These are phyloP conservation scores for Helogale parvula DNA, from an alignment of 2,113 vertebrate species.

Conservation along the genomic window DNA sequence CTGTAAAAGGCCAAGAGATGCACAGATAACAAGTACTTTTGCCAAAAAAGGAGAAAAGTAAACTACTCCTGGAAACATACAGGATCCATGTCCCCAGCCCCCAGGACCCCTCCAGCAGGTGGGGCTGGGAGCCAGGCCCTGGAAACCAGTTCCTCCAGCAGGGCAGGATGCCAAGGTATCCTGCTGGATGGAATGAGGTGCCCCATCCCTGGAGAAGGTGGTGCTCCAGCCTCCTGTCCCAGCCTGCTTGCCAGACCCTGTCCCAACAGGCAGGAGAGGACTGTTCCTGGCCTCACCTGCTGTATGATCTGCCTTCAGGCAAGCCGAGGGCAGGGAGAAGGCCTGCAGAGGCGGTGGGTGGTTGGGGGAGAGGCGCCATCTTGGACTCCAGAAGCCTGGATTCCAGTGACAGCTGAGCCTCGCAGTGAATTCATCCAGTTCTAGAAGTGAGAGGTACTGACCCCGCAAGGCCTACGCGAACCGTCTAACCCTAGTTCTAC, in stretches of 20 bases:
- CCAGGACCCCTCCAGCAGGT: background rate
- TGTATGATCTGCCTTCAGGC: constrained; percentile 8
- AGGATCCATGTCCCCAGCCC: background rate
- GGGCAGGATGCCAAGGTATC: constrained; percentile 50
- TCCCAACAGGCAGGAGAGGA: constrained; percentile 56
- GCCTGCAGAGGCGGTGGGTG: background rate
- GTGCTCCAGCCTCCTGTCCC: constrained; percentile 64
- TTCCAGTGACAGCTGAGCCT: background rate
- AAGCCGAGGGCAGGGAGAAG: background rate
- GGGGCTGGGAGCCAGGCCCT: background rate
- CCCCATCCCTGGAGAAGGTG: constrained; percentile 45
- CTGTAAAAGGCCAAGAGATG: constrained; percentile 40
- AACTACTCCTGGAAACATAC: constrained; percentile 22
- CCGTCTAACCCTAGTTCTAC: background rate
- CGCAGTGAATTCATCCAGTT: background rate
- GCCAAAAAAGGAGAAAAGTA: background rate
- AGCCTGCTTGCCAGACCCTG: constrained; percentile 73
- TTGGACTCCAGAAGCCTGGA: background rate
- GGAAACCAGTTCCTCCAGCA: constrained; percentile 76
- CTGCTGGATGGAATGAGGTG: constrained; percentile 51
- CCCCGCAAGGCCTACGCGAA: background rate
- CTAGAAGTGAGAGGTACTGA: background rate
- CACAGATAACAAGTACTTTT: constrained; percentile 39
- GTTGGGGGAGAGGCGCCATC: background rate
- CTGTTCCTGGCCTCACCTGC: background rate